Base-by-base conservation (phyloP, 2,797 vertebrate genomes). In the Cirrhinus molitorella region DNA sequence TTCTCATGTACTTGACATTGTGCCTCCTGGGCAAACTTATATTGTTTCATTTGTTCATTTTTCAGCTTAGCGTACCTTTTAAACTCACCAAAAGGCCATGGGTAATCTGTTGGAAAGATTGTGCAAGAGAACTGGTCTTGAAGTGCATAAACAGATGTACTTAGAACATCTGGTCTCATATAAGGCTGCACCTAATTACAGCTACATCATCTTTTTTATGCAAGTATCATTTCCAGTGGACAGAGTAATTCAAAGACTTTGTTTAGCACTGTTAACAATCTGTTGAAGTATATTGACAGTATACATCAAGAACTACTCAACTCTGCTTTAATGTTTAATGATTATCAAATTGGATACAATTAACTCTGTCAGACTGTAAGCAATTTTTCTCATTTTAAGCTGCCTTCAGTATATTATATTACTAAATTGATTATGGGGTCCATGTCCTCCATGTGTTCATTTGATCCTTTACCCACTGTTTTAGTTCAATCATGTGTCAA, bases 221-320 rank as follows among this genome's bases (percentile, higher is more conserved):
- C 66, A 68, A 68, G 45, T 70, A 70, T 70, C 3, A 70, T 70
- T 70, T n/a, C 6, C 67, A n/a, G 11, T 67, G 37, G 21, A 43
- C 66, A 68, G 21, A 23, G 5, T 14, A 43, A 43, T 13, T n/a
- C n/a, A n/a, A n/a, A 21, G 1, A 43, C 21, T 43, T 43, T 43
- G 12, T 68, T 68, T 23, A 43, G 65, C 37, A 43, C 2, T 43
- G 21, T 43, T 23, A 45, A 43, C 12, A 23, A 68, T 43, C 13
- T 43, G 21, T 23, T 23, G 21, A 40, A 68, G 12, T 5, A 4
- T 43, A 13, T 43, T 13, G 65, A n/a, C 9, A 57, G 21, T 4
- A 34, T n/a, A 23, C 21, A 57, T 11, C 23, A 59, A 13, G 0
- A 14, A 59, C 13, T 13, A 25, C n/a, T 1, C 12, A 59, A 59